Evolutionary conservation across 1,140 invertebrate species (phyloP).

Genomic region (Drosophila nasuta): DNA sequence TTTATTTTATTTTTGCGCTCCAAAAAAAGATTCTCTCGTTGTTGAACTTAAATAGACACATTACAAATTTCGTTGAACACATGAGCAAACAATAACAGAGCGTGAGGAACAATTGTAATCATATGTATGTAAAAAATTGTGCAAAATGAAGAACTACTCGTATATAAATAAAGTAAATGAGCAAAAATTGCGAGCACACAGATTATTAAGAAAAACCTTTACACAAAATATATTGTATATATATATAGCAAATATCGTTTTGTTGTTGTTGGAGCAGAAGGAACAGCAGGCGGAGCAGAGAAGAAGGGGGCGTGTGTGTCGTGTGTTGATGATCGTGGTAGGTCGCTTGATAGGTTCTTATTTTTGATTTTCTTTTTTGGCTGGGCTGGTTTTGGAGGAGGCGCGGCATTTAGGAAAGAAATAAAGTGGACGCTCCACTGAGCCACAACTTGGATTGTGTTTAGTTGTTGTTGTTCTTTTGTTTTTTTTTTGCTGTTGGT

Average conservation of each 20-base stretch:
- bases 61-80: constrained; percentile 51
- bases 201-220: constrained; percentile 31
- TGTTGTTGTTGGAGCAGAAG: too few species aligned
- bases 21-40: constrained; percentile 33
- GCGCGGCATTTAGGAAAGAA: constrained; percentile 9
- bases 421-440: constrained; percentile 36
- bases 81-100: constrained; percentile 62
- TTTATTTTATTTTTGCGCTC: constrained; percentile 38
- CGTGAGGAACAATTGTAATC: constrained; percentile 64
- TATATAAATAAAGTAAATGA: constrained; percentile 56
- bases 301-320: not conserved
- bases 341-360: not conserved
- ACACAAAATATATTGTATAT: constrained; percentile 23
- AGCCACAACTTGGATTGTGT: constrained; percentile 39
- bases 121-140: constrained; percentile 6
- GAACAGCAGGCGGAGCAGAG: not conserved
- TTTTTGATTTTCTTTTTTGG: not conserved
- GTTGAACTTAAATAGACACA: constrained; percentile 46
- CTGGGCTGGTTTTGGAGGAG: not conserved
- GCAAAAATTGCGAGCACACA: constrained; percentile 48
- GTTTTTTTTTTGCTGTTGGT: constrained; percentile 7
- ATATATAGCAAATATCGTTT: constrained; percentile 44
- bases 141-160: constrained; percentile 17
- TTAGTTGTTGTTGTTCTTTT: not conserved
- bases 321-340: not conserved